Evolutionary conservation across 1,140 invertebrate species (phyloP).

Genomic region (Anthonomus grandis): DNA sequence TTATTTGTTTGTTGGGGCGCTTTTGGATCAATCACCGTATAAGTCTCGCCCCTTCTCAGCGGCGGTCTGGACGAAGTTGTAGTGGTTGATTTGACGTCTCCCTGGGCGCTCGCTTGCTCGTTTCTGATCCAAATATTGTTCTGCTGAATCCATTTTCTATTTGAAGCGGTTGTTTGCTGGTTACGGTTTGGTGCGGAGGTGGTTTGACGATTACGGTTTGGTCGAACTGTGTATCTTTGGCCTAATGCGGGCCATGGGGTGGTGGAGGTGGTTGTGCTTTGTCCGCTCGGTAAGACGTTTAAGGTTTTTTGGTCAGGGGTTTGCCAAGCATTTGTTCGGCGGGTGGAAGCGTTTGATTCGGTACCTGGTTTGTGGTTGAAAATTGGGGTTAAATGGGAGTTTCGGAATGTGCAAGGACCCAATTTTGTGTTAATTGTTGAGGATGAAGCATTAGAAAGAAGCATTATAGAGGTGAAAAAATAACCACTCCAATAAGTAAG

Average conservation of each 20-base stretch:
- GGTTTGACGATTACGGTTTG: neutral
- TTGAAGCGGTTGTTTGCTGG: conserved; percentile 12
- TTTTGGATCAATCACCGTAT: neutral
- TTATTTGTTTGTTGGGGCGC: neutral
- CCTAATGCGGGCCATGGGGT: conserved; percentile 34
- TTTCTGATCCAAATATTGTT: conserved; percentile 31
- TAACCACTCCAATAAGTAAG: too few relatives aligned
- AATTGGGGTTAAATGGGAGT: too few relatives aligned
- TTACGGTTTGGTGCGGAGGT: neutral
- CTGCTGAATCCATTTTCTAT: conserved; percentile 27
- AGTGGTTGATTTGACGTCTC: neutral
- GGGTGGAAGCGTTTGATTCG: too few relatives aligned
- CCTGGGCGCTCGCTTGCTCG: conserved; percentile 5
- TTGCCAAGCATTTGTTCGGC: too few relatives aligned
- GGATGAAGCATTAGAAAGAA: too few relatives aligned
- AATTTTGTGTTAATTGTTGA: too few relatives aligned
- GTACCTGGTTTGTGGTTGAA: too few relatives aligned
- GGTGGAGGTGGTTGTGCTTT: conserved; percentile 12
- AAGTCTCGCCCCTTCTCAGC: conserved; percentile 2
- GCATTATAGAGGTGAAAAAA: too few relatives aligned
- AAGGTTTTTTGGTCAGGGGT: neutral
- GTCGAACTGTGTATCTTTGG: neutral
- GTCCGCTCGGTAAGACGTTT: neutral
- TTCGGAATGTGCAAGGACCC: too few relatives aligned
- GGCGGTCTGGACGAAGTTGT: neutral